These are phyloP conservation scores for Colostygia pectinataria DNA, from an alignment of 2,888 invertebrate genomes.

Conservation along the genomic window DNA sequence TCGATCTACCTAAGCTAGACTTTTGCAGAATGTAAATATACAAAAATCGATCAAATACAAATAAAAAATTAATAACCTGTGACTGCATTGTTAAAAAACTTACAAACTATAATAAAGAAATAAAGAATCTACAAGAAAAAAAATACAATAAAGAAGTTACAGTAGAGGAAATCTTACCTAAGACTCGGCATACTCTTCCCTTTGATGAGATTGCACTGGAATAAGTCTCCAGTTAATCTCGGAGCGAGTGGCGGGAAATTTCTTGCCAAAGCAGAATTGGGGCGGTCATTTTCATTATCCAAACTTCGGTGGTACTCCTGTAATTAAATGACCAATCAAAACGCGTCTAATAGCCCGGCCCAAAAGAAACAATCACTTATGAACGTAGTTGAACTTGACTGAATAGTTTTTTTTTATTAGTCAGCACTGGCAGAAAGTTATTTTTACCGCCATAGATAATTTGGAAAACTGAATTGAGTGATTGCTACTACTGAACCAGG, in stretches of 20 bases:
- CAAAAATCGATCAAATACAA: conserved; percentile 8
- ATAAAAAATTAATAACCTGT: neutral
- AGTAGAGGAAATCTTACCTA: conserved; percentile 84
- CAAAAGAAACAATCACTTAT: conserved; percentile 9
- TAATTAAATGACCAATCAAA: conserved; percentile 33
- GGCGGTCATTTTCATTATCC: conserved; percentile 90
- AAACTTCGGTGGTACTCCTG: conserved; percentile 93
- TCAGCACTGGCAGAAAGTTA: no score
- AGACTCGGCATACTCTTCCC: conserved; percentile 98
- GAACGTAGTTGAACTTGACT: no score
- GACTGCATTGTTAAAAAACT: neutral
- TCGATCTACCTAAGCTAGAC: conserved; percentile 8
- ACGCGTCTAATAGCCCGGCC: conserved; percentile 2
- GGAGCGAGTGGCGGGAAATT: conserved; percentile 84
- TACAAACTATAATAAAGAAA: conserved; percentile 10
- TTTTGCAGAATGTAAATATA: conserved; percentile 7
- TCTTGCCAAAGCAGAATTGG: conserved; percentile 87
- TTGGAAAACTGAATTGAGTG: no score
- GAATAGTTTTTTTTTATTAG: no score
- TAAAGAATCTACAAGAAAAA: conserved; percentile 24
- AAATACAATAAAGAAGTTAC: conserved; percentile 1
- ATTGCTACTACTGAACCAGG: conserved; percentile 13
- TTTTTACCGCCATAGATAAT: no score
- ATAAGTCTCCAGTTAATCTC: conserved; percentile 74
- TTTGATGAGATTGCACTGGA: conserved; percentile 89